Evolutionary conservation across 2,113 vertebrate genomes (phyloP).

Genomic region (Aphelocoma coerulescens): DNA sequence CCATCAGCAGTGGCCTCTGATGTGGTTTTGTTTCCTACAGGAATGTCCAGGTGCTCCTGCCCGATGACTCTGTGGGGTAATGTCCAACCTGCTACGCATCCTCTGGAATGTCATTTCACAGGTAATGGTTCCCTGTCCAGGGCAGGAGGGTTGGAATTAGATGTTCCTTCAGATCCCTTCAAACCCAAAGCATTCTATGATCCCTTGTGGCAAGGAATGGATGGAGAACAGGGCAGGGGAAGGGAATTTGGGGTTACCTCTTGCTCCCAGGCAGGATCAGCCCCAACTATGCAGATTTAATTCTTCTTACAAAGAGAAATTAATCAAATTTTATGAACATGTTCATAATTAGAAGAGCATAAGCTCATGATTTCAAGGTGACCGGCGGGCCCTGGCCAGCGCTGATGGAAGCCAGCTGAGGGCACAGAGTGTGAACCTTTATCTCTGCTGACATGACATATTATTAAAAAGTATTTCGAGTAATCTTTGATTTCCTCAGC

Average conservation of each 20-base stretch:
- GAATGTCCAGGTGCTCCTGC: neutral
- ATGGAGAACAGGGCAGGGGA: rapidly evolving
- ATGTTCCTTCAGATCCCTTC: neutral
- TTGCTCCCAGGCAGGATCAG: neutral
- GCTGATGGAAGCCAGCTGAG: constrained; percentile 65
- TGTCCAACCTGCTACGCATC: neutral
- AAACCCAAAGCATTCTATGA: neutral
- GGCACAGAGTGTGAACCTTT: constrained; percentile 28
- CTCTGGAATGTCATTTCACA: neutral
- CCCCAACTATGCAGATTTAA: neutral
- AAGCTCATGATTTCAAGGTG: constrained; percentile 16
- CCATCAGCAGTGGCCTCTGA: neutral
- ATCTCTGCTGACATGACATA: constrained; percentile 68
- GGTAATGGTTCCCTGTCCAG: rapidly evolving
- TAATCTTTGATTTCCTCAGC: constrained; percentile 67
- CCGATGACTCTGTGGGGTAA: neutral
- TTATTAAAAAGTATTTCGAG: constrained; percentile 61
- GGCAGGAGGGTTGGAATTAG: neutral
- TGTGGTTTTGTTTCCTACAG: neutral
- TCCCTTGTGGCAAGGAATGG: rapidly evolving
- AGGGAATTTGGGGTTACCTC: neutral
- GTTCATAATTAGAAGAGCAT: neutral
- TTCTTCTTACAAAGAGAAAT: neutral
- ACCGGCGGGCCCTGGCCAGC: neutral
- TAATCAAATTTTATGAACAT: neutral